These are phyloP conservation scores for Kryphioiulus occultus DNA, from an alignment of 2,888 invertebrate genomes.

Conservation along the genomic window DNA sequence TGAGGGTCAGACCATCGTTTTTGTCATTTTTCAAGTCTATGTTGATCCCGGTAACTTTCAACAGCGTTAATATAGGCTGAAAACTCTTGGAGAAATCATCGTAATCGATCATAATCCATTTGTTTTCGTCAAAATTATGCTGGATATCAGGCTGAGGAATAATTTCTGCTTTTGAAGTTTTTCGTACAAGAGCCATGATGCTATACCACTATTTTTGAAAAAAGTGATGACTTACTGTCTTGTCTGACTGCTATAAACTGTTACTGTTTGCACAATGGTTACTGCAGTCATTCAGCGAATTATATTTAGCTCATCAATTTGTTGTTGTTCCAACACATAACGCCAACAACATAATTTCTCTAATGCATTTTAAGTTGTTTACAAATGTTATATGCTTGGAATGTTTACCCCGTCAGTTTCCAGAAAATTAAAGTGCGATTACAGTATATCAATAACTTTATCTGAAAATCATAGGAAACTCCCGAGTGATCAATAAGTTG, in stretches of 20 bases:
- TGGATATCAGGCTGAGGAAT: background rate
- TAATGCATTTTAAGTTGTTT: background rate
- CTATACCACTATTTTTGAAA: background rate
- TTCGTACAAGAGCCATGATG: background rate
- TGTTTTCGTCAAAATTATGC: background rate
- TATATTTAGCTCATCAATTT: background rate
- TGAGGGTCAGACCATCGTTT: background rate
- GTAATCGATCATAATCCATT: background rate
- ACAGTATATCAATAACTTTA: too few relatives aligned
- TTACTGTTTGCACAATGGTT: too few relatives aligned
- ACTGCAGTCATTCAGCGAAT: background rate
- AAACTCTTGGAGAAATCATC: background rate
- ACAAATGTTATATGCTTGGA: background rate
- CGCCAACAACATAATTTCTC: background rate
- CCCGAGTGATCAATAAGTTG: too few relatives aligned
- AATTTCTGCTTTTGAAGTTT: background rate
- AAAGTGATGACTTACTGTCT: too few relatives aligned
- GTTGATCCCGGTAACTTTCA: background rate
- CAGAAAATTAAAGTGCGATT: background rate
- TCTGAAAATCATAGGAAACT: too few relatives aligned
- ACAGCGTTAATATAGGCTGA: background rate
- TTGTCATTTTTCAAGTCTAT: background rate
- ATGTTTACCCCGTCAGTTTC: background rate
- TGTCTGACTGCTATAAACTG: too few relatives aligned
- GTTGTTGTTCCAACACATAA: too few relatives aligned